A percentile compares a stretch with the other conserved stretches of the same genome.
phyloP scores from a whole-genome alignment of 2,113 vertebrate species.

The Neolamprologus falcicula region DNA sequence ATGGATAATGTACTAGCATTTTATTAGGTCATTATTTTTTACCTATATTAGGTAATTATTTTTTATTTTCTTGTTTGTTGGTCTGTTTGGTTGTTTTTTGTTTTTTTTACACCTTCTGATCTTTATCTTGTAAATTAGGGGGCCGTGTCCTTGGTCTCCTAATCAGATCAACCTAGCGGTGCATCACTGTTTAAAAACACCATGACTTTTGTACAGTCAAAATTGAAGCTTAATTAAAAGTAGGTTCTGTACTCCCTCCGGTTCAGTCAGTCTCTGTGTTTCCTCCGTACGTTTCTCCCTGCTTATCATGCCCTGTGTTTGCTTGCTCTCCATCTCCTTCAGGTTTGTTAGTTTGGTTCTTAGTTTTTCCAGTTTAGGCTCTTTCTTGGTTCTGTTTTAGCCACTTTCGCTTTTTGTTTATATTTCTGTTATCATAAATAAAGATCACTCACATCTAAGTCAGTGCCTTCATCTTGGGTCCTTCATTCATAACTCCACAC shows the following conservation, averaged over 20 bases:
- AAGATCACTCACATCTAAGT: neutral
- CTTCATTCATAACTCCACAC: neutral
- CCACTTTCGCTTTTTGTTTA: neutral
- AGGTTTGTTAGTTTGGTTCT: neutral
- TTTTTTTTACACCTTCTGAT: neutral
- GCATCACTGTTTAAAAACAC: neutral
- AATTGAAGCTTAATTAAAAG: neutral
- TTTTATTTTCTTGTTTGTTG: neutral
- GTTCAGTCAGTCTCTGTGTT: neutral
- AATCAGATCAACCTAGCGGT: neutral
- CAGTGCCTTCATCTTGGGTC: neutral
- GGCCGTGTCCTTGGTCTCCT: neutral
- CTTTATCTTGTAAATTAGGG: neutral
- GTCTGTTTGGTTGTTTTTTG: neutral
- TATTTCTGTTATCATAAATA: neutral
- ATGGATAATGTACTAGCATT: neutral
- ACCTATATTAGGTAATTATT: neutral
- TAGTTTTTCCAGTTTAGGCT: neutral
- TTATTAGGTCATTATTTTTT: no score
- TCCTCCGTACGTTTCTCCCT: neutral
- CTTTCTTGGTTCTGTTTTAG: neutral
- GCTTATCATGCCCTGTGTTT: neutral
- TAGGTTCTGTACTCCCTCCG: neutral
- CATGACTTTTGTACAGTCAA: neutral
- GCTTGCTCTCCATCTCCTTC: neutral